Evolutionary conservation across 2,797 vertebrate species (phyloP), one percentile per base, ranked within the genome.

Genomic region (Lagocephalus sceleratus): DNA sequence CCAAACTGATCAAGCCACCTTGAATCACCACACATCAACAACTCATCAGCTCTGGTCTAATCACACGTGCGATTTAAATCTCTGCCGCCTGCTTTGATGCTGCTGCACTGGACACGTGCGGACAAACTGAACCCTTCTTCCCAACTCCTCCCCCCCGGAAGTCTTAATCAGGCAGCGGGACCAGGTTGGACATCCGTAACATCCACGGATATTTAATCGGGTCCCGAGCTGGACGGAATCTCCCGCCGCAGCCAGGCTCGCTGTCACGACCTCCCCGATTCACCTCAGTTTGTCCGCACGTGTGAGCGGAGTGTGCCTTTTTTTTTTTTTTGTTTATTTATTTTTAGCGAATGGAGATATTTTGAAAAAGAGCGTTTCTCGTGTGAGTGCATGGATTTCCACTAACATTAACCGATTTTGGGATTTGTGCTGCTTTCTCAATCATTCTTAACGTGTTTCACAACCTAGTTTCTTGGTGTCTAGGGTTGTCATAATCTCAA

Each of bases 1-100:
- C 8, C 6, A 42, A n/a, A 81, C 81, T 85, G 41, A 85, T 82
- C 67, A 65, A 83, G 80, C 85, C 66, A 73, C 38, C 51, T 52
- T 68, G 87, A 90, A 89, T 86, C 40, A 42, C 6, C n/a, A 19
- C 40, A 19, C 40, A 19, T n/a, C 40, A 17, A 71, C 57, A 54
- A 70, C 65, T 86, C 50, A 76, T 80, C 51, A 47, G 32, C 51
- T 14, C 44, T n/a, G 61, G 5, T 71, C 66, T 85, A 74, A 77
- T 76, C 47, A 55, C 59, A 48, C 26, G 4, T 47, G 25, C 17
- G 47, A 43, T 61, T 60, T 2, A 54, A 54, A 54, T 57, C 58
- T 6, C 38, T 35, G 15, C 20, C 43, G 45, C 50, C 47, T 78
- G 53, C 50, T 71, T 68, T 66, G 45, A 22, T 6, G 53, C 67